These are phyloP conservation scores for Hydractinia symbiolongicarpus DNA, from an alignment of 30 jellyfish, hydroid and myxozoan genomes.

Conservation along the genomic window DNA sequence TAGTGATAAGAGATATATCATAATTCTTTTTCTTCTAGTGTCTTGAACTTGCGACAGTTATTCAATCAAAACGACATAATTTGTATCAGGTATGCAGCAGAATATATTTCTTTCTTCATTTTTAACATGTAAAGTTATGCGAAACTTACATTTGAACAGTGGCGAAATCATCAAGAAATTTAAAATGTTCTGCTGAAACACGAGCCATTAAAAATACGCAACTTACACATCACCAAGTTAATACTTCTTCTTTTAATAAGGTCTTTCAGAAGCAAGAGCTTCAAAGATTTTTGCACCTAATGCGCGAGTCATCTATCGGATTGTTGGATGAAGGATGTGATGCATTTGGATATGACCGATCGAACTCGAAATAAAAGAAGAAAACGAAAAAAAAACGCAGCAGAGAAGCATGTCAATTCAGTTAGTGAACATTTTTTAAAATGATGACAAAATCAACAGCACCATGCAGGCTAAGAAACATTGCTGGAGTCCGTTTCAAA, in stretches of 20 bases:
- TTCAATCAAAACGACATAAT: slow-evolving; percentile 52
- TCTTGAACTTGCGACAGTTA: slow-evolving; percentile 60
- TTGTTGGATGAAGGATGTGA: slow-evolving; percentile 50
- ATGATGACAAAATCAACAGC: no score
- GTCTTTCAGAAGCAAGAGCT: slow-evolving; percentile 60
- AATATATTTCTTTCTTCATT: neutral
- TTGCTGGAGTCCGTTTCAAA: no score
- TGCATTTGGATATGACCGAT: slow-evolving; percentile 43
- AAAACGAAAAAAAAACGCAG: neutral
- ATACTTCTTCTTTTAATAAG: slow-evolving; percentile 10
- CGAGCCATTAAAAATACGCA: neutral
- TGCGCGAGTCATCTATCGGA: slow-evolving; percentile 58
- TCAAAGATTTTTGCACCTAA: slow-evolving; percentile 45
- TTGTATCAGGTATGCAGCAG: slow-evolving; percentile 39
- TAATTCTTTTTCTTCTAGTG: slow-evolving; percentile 31
- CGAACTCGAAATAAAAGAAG: neutral
- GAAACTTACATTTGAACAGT: no score
- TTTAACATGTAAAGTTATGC: neutral
- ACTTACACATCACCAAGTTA: neutral
- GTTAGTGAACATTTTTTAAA: no score
- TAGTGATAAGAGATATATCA: no score
- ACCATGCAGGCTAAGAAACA: no score
- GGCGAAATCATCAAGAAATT: no score
- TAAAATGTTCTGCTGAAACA: no score
- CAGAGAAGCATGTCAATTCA: no score